Percentiles rank a stretch among this genome's conserved stretches.
Evolutionary conservation across 2,113 vertebrate species (phyloP).

Genomic region (Crypturellus undulatus): DNA sequence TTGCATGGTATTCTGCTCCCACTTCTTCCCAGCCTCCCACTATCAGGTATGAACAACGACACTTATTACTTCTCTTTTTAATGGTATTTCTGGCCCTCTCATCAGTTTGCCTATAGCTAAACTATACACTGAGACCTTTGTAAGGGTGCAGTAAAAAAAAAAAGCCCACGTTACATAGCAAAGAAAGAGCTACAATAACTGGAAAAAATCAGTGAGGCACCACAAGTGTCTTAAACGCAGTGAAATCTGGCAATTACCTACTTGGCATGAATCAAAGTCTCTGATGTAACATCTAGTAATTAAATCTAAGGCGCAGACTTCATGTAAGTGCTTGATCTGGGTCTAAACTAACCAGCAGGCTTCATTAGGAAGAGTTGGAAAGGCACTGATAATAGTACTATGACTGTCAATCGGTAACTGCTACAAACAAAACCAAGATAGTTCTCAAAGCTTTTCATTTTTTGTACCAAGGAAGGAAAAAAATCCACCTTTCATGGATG

Average conservation of each 20-base stretch:
- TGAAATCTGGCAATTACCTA: neutral
- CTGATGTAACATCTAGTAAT: neutral
- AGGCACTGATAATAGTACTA: neutral
- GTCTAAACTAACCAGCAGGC: neutral
- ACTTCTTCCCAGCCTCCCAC: neutral
- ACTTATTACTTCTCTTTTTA: neutral
- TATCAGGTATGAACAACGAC: neutral
- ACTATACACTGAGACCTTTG: neutral
- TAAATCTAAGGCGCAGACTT: neutral
- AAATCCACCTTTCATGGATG: neutral
- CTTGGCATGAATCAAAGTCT: neutral
- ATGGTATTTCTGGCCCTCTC: neutral
- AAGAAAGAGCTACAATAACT: neutral
- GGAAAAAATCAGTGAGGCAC: neutral
- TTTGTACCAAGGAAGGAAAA: rapidly evolving
- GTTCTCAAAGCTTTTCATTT: neutral
- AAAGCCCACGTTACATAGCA: neutral
- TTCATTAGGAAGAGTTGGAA: neutral
- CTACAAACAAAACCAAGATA: neutral
- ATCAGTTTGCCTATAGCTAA: neutral
- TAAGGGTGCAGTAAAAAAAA: neutral
- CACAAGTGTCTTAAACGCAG: neutral
- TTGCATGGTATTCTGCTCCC: neutral
- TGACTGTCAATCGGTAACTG: neutral
- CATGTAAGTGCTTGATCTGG: neutral